Base-by-base conservation (phyloP, 2,113 vertebrate species). In the Gobio gobio region DNA sequence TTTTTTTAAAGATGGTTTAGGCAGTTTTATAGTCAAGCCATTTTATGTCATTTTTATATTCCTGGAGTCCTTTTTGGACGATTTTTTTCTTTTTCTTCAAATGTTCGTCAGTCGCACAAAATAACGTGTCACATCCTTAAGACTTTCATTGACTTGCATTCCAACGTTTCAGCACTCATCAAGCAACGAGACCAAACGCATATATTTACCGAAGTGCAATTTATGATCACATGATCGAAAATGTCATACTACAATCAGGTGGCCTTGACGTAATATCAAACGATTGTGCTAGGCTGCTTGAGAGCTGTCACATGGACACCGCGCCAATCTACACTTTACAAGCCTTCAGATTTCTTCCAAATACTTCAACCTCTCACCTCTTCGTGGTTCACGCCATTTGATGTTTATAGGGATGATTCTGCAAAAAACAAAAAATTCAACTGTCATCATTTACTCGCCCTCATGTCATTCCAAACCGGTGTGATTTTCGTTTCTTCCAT, bases 141-240 rank as follows among this genome's bases (percentile, higher is more conserved):
- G 77, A 78, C 40, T 36, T 77, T 58, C 14, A 18, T 1, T 1
- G 58, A 10, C 40, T 29, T 18, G 10, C 4, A 64, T 49, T 74
- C 70, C 70, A 49, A n/a, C 2, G 8, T 78, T 59, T 59, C 33
- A 61, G 22, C 22, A 78, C 77, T 79, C 77, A 10, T 78, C 56
- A 79, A 79, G 77, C 78, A 80, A 20, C 29, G 24, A 80, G n/a
- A 80, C 78, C 78, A 80, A 80, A 79, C 63, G 56, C 58, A 79
- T 63, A 10, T 40, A 24, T 63, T 45, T 63, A 47, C 58, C 77
- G 6, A 79, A 80, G 78, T 80, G 78, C 58, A 47, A 80, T 80
- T 64, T 64, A 10, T 26, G 8, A 64, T 13, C n/a, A 24, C 72
- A 26, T 63, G 2, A 5, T 10, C 18, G 40, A 4, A 59, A 24